A percentile compares a stretch with the other conserved stretches of the same genome.
Evolutionary conservation across 2,113 vertebrate genomes (phyloP).

Genomic region (Colistium nudipinnis): DNA sequence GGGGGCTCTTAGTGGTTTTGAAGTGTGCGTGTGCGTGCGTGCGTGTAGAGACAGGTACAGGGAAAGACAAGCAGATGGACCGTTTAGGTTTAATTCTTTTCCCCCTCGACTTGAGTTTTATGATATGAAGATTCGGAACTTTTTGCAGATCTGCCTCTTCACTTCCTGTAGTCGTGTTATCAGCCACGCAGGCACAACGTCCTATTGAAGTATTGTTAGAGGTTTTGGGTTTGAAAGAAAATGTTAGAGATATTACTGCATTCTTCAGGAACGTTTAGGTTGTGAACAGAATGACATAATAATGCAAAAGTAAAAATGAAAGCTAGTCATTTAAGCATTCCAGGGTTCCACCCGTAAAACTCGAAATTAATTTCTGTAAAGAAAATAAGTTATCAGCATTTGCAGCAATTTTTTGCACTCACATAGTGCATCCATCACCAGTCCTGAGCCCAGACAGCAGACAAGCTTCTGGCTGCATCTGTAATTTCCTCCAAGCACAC

Average conservation of each 20-base stretch:
- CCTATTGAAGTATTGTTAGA: background rate
- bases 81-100: conserved; percentile 29
- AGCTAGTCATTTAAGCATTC: too few species aligned
- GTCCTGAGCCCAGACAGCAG: background rate
- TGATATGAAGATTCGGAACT: conserved; percentile 8
- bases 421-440: background rate
- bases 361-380: too few species aligned
- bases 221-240: background rate
- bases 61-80: conserved; percentile 39
- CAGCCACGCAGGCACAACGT: background rate
- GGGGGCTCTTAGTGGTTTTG: too few species aligned
- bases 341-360: too few species aligned
- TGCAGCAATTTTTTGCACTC: background rate
- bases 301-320: background rate
- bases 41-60: conserved; percentile 12
- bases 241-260: background rate
- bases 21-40: conserved; percentile 12
- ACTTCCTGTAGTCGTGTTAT: background rate
- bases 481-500: conserved; percentile 2
- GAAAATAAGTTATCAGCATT: too few species aligned
- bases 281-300: background rate
- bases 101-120: background rate
- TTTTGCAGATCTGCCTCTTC: background rate
- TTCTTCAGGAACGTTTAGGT: too few species aligned
- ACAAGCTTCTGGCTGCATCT: background rate